Base-by-base conservation (phyloP, 2,888 invertebrate species). In the Oxystoma pomonae region DNA sequence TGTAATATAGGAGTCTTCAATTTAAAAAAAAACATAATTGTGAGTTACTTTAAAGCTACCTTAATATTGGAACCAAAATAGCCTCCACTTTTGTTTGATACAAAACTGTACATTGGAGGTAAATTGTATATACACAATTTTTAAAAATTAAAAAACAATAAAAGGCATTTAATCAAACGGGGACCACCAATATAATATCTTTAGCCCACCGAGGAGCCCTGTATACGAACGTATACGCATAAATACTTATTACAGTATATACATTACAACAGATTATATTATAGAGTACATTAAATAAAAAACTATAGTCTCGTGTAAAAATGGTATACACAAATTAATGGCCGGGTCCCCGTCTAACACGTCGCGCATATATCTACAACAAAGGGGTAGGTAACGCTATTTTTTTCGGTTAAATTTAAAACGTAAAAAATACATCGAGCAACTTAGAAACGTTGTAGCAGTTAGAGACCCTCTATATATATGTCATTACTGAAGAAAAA, bases 121-220 rank as follows among this genome's bases (percentile, higher is more conserved):
- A 79, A 75, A 74, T 75, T 77, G 75, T 76, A 76, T 75, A 66
- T 76, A 76, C 74, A 76, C 61, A 35, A 35, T 35, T 35, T 35
- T 35, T 35, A 62, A 64, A 65, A 67, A 64, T 50, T 49, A 51
- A 58, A 58, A 58, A 58, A 58, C 49, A 19, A 17, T 58, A 57
- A 57, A 35, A 3, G 35, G 59, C 59, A 56, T 50, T 22, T 49
- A 56, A 62, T 55, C 58, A 63, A 52, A 22, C 17, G 20, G 35
- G 55, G 49, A 60, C 53, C 35, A 21, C 60, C 60, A 55, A 19
- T 19, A 16, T 19, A 58, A 35, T 22, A 22, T 35, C 49, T 9
- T 49, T 21, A 22, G 52, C 16, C 35, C 35, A 53, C 17, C 22
- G 2, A 12, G n/a, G 16, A 12, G 51, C 12, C 9, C 55, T 57